A percentile compares a stretch with the other conserved stretches of the same genome.
Conservation (phyloP, 2,888 invertebrate genomes). For the Pollenia labialis region DNA sequence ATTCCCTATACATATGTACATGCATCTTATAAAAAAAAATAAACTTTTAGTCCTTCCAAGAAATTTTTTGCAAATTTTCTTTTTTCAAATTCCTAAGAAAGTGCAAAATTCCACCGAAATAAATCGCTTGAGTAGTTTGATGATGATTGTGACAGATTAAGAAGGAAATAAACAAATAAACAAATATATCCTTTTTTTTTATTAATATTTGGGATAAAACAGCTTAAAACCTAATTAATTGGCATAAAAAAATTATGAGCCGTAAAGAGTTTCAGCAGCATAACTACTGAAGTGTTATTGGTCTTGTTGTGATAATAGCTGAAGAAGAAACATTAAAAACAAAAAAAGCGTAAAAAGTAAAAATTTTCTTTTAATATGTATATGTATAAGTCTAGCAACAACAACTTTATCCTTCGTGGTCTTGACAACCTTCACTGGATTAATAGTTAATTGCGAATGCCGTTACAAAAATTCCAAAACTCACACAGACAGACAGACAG, state of each 20-base stretch:
- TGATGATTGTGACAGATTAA: too few species aligned
- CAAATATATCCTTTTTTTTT: too few species aligned
- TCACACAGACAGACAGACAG: not conserved
- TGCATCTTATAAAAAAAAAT: too few species aligned
- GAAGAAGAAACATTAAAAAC: not conserved
- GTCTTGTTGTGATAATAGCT: not conserved
- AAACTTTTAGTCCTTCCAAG: too few species aligned
- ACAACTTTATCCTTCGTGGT: not conserved
- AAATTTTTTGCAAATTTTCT: too few species aligned
- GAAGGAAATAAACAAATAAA: too few species aligned
- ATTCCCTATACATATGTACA: too few species aligned
- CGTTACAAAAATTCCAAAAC: not conserved
- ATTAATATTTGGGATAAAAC: not conserved
- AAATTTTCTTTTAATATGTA: too few species aligned
- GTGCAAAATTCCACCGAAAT: too few species aligned
- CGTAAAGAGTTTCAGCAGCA: not conserved
- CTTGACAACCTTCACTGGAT: constrained; percentile 17
- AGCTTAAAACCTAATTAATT: not conserved
- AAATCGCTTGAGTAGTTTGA: too few species aligned
- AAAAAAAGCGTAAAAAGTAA: not conserved
- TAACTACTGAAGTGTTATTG: not conserved
- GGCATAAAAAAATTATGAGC: not conserved
- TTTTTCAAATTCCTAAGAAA: too few species aligned
- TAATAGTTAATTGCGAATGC: constrained; percentile 36
- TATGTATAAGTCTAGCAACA: too few species aligned